Evolutionary conservation across 2,888 invertebrate species (phyloP), one percentile per base, ranked within the genome.

Genomic region (Tetramorium bicarinatum): DNA sequence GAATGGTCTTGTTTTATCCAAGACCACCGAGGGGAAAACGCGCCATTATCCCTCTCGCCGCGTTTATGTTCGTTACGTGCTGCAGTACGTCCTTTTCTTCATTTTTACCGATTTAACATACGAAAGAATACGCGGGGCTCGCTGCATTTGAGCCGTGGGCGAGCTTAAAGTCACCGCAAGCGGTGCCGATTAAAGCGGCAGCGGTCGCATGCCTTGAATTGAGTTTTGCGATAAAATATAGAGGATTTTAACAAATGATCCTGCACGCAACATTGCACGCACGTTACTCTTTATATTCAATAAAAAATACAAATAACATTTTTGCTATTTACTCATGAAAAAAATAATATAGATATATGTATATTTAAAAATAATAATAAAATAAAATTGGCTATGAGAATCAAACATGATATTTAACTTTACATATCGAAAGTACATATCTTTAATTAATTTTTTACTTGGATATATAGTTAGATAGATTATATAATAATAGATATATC

Each of bases 1-100:
- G 34, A 80, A 29, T 21, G 38, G 21, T 71, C 56, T 59, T 71
- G 59, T 72, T 79, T 79, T 59, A 79, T 59, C 71, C 44, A 29
- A 47, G 44, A 75, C 29, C 74, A 21, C 47, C 44, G 21, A 29
- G 71, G 41, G 38, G n/a, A 69, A 56, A 59, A 47, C 56, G 41
- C 79, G 38, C 34, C 47, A 59, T 59, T 59, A 72, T 80, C 29
- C 29, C 56, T 38, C 47, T 38, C 25, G 15, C 18, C 59, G 59
- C 54, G 72, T 56, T 69, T 38, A 41, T n/a, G 25, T 67, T 52
- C 38, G 49, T 52, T 25, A 74, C 62, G 47, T 21, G 49, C 9
- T 3, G 9, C 41, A 13, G 21, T 18, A 11, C 54, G 9, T 54
- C 21, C 7, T 15, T 49, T 52, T 38, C 3, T 52, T 49, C 29